A percentile compares a stretch with the other conserved stretches of the same genome.
phyloP scores from a whole-genome alignment of 2,113 vertebrate species.

The Parus major region DNA sequence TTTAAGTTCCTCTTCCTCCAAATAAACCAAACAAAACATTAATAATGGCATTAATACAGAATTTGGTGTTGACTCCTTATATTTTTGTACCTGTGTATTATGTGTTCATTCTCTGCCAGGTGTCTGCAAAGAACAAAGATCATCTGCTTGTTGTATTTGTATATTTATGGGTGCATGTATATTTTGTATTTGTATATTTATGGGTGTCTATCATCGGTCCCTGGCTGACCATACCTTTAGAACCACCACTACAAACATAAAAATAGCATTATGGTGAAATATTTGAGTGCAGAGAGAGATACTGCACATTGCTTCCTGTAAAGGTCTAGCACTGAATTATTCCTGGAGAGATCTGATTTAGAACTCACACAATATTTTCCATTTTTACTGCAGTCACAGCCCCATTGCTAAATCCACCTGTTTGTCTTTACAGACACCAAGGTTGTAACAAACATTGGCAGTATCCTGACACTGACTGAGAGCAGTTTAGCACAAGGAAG shows the following conservation, averaged over 20 bases:
- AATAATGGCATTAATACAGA: neutral
- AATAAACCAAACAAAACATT: neutral
- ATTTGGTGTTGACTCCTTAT: neutral
- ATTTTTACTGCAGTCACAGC: neutral
- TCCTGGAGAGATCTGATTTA: neutral
- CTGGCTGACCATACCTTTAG: neutral
- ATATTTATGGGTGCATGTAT: neutral
- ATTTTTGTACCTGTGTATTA: neutral
- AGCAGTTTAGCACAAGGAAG: neutral
- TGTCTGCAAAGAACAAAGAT: neutral
- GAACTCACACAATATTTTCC: neutral
- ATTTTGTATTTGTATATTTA: no score
- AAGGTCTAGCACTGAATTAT: neutral
- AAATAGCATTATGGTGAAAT: neutral
- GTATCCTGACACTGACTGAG: neutral
- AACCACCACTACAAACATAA: neutral
- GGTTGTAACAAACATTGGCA: neutral
- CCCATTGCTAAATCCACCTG: neutral
- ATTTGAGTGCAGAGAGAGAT: neutral
- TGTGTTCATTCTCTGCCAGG: neutral
- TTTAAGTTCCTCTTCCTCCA: neutral
- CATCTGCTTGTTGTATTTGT: neutral
- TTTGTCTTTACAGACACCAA: neutral
- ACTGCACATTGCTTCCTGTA: neutral
- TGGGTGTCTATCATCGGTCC: neutral